Conservation (phyloP, 2,113 vertebrate genomes). For the Cyanocitta stelleri region DNA sequence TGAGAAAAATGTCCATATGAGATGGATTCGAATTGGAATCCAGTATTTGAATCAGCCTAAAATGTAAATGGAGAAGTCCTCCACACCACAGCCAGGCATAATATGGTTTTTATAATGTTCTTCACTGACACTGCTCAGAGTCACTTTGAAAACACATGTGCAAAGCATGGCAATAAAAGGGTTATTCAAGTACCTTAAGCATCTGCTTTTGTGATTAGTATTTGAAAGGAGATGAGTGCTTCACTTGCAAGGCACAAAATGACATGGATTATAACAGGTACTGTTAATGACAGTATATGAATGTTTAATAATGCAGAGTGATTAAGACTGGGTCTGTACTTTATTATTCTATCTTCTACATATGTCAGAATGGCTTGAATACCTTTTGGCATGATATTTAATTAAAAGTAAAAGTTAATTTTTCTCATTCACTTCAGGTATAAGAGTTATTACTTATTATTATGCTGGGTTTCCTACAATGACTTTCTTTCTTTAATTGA, state of each 20-base stretch:
- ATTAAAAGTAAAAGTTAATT: constrained; percentile 70
- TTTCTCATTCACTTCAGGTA: constrained; percentile 62
- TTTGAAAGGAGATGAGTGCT: constrained; percentile 63
- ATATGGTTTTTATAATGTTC: not conserved
- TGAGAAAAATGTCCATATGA: not conserved
- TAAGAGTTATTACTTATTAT: constrained; percentile 62
- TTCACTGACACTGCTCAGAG: not conserved
- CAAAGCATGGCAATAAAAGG: constrained; percentile 33
- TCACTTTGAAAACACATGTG: not conserved
- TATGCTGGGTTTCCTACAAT: constrained; percentile 47
- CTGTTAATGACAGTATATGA: constrained; percentile 74
- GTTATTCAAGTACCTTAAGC: constrained; percentile 52
- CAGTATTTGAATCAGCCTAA: not conserved
- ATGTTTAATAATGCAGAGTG: constrained; percentile 73
- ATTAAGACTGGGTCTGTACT: constrained; percentile 70
- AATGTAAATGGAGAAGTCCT: not conserved
- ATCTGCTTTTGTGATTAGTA: constrained; percentile 65
- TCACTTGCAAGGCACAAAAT: constrained; percentile 61
- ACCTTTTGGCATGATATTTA: constrained; percentile 70
- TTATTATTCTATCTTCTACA: constrained; percentile 72
- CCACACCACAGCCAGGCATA: not conserved
- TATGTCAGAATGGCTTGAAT: constrained; percentile 66
- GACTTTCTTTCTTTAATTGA: constrained; percentile 51
- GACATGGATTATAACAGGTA: constrained; percentile 70
- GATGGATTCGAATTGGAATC: not conserved